Percentiles rank a stretch among this genome's conserved stretches.
phyloP scores from a whole-genome alignment of 30 jellyfish, hydroid and myxozoan species.

The Aurelia sp. region DNA sequence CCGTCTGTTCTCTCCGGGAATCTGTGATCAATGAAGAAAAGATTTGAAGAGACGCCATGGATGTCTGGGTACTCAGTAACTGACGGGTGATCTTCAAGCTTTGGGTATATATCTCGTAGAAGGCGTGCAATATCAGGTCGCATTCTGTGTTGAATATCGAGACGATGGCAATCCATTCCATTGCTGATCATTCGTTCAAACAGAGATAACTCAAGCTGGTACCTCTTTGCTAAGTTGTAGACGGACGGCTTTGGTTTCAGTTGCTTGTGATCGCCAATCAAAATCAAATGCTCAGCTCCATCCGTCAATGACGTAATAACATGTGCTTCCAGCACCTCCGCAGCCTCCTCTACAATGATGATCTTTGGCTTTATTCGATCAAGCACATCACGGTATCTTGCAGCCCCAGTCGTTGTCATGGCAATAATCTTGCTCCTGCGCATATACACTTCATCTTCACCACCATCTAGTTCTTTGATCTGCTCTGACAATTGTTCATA shows the following conservation, averaged over 20 bases:
- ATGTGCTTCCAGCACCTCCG: constrained; percentile 97
- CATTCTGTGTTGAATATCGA: constrained; percentile 91
- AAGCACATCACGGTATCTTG: constrained; percentile 67
- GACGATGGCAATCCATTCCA: constrained; percentile 77
- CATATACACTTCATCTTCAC: constrained; percentile 67
- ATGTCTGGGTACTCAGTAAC: constrained; percentile 63
- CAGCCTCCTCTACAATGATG: constrained; percentile 94
- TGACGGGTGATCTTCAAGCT: constrained; percentile 70
- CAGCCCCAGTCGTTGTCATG: constrained; percentile 94
- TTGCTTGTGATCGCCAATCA: constrained; percentile 97
- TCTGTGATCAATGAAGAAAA: constrained; percentile 76
- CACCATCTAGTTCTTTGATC: constrained; percentile 46
- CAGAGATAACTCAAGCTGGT: constrained; percentile 77
- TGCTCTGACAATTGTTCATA: constrained; percentile 77
- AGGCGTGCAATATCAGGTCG: constrained; percentile 86
- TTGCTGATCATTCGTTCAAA: constrained; percentile 91
- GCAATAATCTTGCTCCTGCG: constrained; percentile 69
- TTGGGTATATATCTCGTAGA: constrained; percentile 78
- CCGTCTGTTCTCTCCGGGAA: constrained; percentile 32
- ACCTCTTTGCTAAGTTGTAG: constrained; percentile 67
- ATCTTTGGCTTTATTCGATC: constrained; percentile 71
- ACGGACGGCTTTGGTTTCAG: constrained; percentile 87
- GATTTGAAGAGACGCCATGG: constrained; percentile 71
- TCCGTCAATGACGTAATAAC: constrained; percentile 73
- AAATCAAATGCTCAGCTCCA: constrained; percentile 80